Evolutionary conservation across 2,797 vertebrate genomes (phyloP).

Genomic region (Adelosebastes latens): DNA sequence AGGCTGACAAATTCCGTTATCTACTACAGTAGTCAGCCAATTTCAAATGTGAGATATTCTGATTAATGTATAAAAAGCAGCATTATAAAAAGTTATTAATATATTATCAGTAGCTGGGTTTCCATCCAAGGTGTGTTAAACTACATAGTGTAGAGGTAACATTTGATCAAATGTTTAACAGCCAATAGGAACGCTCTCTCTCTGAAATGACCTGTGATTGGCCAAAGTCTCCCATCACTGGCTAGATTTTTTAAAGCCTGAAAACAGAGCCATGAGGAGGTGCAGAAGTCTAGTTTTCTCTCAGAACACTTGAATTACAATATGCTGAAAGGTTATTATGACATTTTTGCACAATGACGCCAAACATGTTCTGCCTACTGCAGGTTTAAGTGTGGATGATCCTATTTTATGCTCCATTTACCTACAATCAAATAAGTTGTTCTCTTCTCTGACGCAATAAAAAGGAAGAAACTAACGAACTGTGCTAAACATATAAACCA

Average conservation of each 20-base stretch:
- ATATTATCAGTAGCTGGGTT: slow-evolving; percentile 10
- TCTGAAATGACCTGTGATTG: too few relatives aligned
- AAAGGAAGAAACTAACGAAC: neutral
- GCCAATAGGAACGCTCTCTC: too few relatives aligned
- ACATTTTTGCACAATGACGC: too few relatives aligned
- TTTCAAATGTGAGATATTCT: neutral
- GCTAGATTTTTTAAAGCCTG: too few relatives aligned
- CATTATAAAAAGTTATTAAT: neutral
- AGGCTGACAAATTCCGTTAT: neutral
- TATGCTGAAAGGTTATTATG: too few relatives aligned
- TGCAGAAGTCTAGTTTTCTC: too few relatives aligned
- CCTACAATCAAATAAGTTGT: neutral
- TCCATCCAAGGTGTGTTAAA: slow-evolving; percentile 15
- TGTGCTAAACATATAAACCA: neutral
- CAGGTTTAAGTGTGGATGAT: neutral
- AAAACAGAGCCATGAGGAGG: too few relatives aligned
- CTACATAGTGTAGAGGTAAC: neutral
- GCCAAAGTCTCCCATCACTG: too few relatives aligned
- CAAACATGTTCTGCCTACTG: too few relatives aligned
- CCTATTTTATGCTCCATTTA: neutral
- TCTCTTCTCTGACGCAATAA: neutral
- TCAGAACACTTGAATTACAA: too few relatives aligned
- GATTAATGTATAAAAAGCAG: neutral
- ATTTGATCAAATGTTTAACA: neutral
- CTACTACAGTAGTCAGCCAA: neutral